Evolutionary conservation across 2,888 invertebrate genomes (phyloP), one percentile per base, ranked within the genome.

Genomic region (Germaria angustata): DNA sequence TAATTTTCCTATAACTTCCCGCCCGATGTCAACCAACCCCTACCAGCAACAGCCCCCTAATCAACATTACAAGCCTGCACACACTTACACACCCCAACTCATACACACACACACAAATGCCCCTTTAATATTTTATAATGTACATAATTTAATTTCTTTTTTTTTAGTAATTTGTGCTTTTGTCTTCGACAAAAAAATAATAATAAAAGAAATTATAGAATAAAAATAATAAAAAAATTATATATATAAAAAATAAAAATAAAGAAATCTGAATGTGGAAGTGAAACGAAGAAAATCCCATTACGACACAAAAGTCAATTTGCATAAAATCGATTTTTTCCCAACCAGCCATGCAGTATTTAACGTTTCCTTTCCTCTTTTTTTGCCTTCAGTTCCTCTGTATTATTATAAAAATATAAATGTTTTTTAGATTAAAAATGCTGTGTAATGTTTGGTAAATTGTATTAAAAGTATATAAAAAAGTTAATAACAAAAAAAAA

Each of bases 311-410:
- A 84, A 85, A 86, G 88, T 90, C 88, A 89, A 89, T 89, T 89
- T 89, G 89, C 89, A 89, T 89, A 89, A 90, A 90, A 87, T 89
- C 90, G 90, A 89, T 89, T 89, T 90, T 88, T 87, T 66, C 41
- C 55, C 63, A 63, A 65, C 75, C 81, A 71, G 24, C 49, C 69
- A 34, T 73, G 69, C 49, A 77, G 65, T 39, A 57, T 81, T 81
- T 72, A 72, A 76, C 59, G 66, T 72, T 36, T 71, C 36, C 51
- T 28, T 36, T 8, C 11, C 7, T 22, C 15, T 32, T 49, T n/a
- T 36, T 34, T 11, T 44, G 3, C 0, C 36, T 51, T 46, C 34
- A 15, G 15, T 49, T 59, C 20, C n/a, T 66, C 86, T 86, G 51
- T 72, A 65, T 78, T 78, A 75, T 81, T 72, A 78, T 73, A 78